Conservation (phyloP, 1,140 invertebrate genomes). For the Lucilia sericata region DNA sequence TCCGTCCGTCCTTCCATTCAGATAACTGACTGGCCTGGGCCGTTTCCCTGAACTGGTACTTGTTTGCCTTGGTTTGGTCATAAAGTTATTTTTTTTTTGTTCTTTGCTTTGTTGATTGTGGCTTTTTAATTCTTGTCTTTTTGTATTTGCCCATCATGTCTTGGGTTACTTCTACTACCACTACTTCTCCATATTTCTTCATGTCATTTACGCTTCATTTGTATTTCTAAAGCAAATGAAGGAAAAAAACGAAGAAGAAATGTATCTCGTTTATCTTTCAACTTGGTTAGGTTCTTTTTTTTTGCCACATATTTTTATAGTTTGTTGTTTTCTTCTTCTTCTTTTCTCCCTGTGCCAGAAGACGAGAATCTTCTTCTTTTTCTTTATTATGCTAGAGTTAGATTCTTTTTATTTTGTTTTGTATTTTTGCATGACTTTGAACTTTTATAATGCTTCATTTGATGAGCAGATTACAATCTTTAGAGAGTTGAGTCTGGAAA, state of each 20-base stretch:
- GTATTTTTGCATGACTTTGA: constrained; percentile 14
- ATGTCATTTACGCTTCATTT: constrained; percentile 29
- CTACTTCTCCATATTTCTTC: not conserved
- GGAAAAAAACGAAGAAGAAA: not conserved
- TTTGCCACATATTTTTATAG: not conserved
- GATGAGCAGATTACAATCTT: not conserved
- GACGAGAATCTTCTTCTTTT: not conserved
- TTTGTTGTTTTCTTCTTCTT: not conserved
- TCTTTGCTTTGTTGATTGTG: too few species aligned
- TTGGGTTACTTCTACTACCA: not conserved
- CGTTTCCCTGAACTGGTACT: constrained; percentile 25
- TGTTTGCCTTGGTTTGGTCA: constrained; percentile 40
- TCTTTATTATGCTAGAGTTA: not conserved
- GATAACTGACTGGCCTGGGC: not conserved
- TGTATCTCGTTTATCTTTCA: not conserved
- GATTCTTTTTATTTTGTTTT: not conserved
- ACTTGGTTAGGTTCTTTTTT: not conserved
- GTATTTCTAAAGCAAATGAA: not conserved
- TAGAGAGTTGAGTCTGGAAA: not conserved
- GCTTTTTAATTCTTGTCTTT: not conserved
- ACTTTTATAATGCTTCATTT: constrained; percentile 11
- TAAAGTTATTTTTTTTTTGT: not conserved
- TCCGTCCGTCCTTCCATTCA: not conserved
- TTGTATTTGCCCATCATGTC: not conserved
- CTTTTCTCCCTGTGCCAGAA: not conserved